Base-by-base conservation (phyloP, 2,113 vertebrate genomes). In the Eleginops maclovinus region DNA sequence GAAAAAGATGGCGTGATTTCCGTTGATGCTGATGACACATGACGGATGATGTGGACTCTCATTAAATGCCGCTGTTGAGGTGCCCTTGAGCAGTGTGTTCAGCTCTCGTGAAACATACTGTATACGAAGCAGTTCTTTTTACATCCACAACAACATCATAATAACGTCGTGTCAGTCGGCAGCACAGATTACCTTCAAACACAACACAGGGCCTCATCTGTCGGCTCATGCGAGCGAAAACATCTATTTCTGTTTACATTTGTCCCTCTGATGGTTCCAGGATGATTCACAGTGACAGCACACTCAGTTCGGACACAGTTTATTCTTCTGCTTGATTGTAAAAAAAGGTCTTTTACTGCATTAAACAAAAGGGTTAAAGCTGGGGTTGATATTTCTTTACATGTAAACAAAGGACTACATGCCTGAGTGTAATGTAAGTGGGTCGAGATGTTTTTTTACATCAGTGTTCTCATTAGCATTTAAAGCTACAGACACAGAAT, bases 31-130 rank as follows among this genome's bases (percentile, higher is more conserved):
- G 66, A 76, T 74, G 87, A 77, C 83, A 59, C 53, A 19, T 59
- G 84, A 87, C 36, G 44, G 82, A 79, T 76, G 89, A 88, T 11
- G 75, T 36, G 58, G 82, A 65, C 60, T 44, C 81, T 84, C 79
- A 81, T 86, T 86, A 77, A 69, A 66, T 4, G 36, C 13, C 51
- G 50, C 82, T 22, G 50, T 53, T 54, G 65, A 81, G 63, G 75
- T 41, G 77, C 75, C 77, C 61, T 49, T 61, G 43, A 69, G 77
- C 72, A 46, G 28, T 1, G 59, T 22, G 72, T 50, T 44, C 40
- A 5, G 46, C 51, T 56, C 22, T 0, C n/a, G 15, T 31, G 69
- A 24, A 28, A 50, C 55, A 40, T 12, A 40, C 58, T 21, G 68
- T 26, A 66, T 16, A 1, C 1, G 47, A 56, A 40, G 50, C 17